phyloP scores from a whole-genome alignment of 2,797 vertebrate species.

The Sarcophilus harrisii region DNA sequence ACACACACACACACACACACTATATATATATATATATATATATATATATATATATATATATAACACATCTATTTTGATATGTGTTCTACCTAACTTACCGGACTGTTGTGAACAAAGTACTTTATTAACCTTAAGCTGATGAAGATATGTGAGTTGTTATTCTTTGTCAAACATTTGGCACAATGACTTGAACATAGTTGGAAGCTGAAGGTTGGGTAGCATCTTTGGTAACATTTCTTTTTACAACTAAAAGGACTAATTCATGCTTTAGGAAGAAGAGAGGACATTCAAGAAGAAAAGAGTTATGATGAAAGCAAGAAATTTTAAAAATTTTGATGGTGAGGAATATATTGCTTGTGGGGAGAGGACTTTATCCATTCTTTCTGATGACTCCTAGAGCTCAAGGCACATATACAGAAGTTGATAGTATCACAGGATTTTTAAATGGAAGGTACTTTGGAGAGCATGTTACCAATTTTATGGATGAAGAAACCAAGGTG shows the following conservation, averaged over 20 bases:
- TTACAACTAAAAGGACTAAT: background rate
- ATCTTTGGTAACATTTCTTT: background rate
- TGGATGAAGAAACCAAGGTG: background rate
- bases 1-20: too few species aligned
- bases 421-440: background rate
- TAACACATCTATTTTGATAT: background rate
- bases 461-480: background rate
- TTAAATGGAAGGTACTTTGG: background rate
- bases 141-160: background rate
- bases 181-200: background rate
- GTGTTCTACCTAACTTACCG: background rate
- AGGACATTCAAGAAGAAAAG: background rate
- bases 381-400: background rate
- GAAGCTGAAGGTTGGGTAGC: background rate
- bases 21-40: too few species aligned
- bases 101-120: background rate
- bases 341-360: background rate
- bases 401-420: background rate
- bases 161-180: background rate
- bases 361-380: background rate
- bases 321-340: background rate
- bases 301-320: background rate
- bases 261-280: background rate
- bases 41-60: background rate
- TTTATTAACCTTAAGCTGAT: background rate